Evolutionary conservation across 2,888 invertebrate species (phyloP).

Genomic region (Alentia gelatinosa): DNA sequence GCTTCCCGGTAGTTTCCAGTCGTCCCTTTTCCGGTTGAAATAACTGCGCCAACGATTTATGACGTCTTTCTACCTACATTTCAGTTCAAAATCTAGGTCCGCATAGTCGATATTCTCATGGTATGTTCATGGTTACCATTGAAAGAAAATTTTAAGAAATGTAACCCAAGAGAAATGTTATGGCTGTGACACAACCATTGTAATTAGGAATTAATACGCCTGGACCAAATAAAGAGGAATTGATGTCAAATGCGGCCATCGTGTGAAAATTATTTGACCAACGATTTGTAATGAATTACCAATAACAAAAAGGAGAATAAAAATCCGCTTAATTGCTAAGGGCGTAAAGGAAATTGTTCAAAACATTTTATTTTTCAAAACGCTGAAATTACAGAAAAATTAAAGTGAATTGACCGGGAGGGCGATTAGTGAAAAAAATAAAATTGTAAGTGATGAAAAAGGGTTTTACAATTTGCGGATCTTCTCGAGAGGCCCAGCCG

Average conservation of each 20-base stretch:
- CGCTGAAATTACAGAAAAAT: neutral
- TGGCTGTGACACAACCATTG: too few relatives aligned
- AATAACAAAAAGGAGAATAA: neutral
- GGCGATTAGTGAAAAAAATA: neutral
- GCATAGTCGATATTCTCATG: too few relatives aligned
- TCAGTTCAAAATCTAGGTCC: too few relatives aligned
- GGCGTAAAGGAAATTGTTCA: neutral
- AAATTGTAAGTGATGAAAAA: neutral
- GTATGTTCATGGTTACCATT: too few relatives aligned
- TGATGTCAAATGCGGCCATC: neutral
- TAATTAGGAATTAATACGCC: too few relatives aligned
- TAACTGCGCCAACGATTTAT: too few relatives aligned
- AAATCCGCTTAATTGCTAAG: neutral
- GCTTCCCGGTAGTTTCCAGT: neutral
- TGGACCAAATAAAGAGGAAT: neutral
- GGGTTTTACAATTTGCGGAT: neutral
- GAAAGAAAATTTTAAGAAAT: too few relatives aligned
- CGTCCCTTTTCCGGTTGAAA: neutral
- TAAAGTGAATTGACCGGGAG: neutral
- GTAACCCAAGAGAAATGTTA: too few relatives aligned
- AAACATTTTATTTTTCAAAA: neutral
- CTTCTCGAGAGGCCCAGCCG: too few relatives aligned
- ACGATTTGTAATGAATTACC: neutral
- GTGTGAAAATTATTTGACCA: neutral
- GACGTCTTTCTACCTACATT: too few relatives aligned